These are phyloP conservation scores for Aleiodes sp. DNA, from an alignment of 1,140 invertebrate genomes.

Conservation along the genomic window DNA sequence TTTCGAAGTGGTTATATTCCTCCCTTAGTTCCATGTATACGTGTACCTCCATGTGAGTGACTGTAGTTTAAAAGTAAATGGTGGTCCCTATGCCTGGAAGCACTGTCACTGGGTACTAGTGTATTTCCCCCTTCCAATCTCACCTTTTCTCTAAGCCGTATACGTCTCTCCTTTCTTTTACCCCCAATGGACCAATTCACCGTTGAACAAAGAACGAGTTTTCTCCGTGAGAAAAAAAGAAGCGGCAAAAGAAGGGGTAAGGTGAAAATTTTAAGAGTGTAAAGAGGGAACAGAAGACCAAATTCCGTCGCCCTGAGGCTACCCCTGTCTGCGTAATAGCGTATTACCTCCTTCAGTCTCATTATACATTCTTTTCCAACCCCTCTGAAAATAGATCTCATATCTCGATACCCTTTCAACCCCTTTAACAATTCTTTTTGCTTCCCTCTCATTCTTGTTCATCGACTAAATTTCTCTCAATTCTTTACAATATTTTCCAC, in stretches of 20 bases:
- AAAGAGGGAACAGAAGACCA: not conserved
- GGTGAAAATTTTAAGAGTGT: not conserved
- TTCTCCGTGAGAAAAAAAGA: slow-evolving; percentile 23
- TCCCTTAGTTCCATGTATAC: slow-evolving; percentile 11
- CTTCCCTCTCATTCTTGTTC: not conserved
- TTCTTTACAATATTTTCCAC: not conserved
- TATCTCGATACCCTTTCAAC: slow-evolving; percentile 23
- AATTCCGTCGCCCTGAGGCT: slow-evolving; percentile 22
- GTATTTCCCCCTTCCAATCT: not conserved
- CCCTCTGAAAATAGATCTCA: slow-evolving; percentile 10
- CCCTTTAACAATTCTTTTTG: slow-evolving; percentile 4
- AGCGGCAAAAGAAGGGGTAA: too few relatives aligned
- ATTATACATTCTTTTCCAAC: slow-evolving; percentile 22
- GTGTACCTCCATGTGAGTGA: slow-evolving; percentile 14
- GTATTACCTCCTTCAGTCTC: slow-evolving; percentile 19
- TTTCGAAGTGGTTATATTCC: not conserved
- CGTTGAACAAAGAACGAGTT: slow-evolving; percentile 26
- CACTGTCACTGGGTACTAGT: not conserved
- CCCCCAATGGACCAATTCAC: slow-evolving; percentile 31
- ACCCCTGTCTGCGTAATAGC: slow-evolving; percentile 1
- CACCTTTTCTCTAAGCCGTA: slow-evolving; percentile 11
- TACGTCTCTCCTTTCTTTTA: not conserved
- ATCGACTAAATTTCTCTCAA: not conserved
- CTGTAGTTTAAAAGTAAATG: slow-evolving; percentile 23
- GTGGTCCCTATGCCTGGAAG: not conserved